Conservation (phyloP, 2,797 vertebrate species). For the Thunnus albacares region DNA sequence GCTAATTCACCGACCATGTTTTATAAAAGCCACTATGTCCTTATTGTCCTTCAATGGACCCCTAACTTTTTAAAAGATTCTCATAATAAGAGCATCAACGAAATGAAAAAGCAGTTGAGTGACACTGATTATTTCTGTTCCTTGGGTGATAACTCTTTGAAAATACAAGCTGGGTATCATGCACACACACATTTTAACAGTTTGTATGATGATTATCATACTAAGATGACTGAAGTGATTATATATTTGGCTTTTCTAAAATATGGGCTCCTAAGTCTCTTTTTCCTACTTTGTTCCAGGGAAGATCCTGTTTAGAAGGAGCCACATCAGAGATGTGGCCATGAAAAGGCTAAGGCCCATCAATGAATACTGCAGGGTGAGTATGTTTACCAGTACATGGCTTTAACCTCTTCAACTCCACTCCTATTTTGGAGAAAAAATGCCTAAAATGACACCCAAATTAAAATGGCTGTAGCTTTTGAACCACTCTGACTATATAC, state of each 20-base stretch:
- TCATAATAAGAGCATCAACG: background rate
- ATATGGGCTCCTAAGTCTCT: constrained; percentile 4
- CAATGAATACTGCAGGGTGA: constrained; percentile 98
- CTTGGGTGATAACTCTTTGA: background rate
- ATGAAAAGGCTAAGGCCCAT: constrained; percentile 97
- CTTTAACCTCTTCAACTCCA: background rate
- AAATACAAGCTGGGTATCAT: background rate
- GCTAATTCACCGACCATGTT: constrained; percentile 49
- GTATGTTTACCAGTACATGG: constrained; percentile 38
- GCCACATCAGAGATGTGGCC: constrained; percentile 97
- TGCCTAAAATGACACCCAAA: background rate
- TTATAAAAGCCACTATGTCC: constrained; percentile 10
- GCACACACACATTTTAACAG: background rate
- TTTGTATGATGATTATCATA: background rate
- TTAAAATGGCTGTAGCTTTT: background rate
- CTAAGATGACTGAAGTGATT: background rate
- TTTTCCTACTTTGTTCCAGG: constrained; percentile 82
- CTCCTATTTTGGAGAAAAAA: background rate
- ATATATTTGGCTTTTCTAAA: background rate
- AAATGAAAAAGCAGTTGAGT: background rate
- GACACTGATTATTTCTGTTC: background rate
- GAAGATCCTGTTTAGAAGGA: constrained; percentile 97
- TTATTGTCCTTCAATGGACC: constrained; percentile 40
- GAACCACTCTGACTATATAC: background rate
- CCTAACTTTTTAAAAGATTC: constrained; percentile 1